Percentiles rank a stretch among this genome's conserved stretches.
Evolutionary conservation across 2,113 vertebrate genomes (phyloP).

Genomic region (Peromyscus californicus): DNA sequence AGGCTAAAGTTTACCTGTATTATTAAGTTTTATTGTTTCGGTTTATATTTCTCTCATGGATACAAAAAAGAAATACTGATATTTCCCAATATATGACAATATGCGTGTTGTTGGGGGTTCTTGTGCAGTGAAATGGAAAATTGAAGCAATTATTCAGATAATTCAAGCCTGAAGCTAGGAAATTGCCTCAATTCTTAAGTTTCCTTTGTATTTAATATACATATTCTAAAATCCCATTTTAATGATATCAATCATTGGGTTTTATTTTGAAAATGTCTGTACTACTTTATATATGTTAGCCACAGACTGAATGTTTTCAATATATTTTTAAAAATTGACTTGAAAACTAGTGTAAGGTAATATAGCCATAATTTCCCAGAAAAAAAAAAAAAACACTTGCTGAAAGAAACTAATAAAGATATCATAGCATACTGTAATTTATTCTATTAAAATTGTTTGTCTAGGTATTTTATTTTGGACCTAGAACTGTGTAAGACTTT

Average conservation of each 20-base stretch:
- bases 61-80: constrained; percentile 49
- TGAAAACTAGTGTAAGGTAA: background rate
- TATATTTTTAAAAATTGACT: background rate
- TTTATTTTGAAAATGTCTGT: background rate
- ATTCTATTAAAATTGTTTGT: background rate
- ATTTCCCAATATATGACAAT: constrained; percentile 10
- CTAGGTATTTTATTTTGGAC: background rate
- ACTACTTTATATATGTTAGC: background rate
- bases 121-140: constrained; percentile 68
- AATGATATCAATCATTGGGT: constrained; percentile 20
- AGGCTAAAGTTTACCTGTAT: background rate
- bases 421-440: background rate
- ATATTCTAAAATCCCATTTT: constrained; percentile 28
- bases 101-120: constrained; percentile 8
- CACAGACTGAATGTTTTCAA: background rate
- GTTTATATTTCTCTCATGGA: background rate
- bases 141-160: constrained; percentile 75
- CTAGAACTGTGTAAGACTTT: background rate
- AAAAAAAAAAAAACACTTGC: background rate
- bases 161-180: constrained; percentile 63
- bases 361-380: background rate
- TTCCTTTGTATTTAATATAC: background rate
- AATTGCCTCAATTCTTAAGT: constrained; percentile 63
- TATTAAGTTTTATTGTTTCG: constrained; percentile 28
- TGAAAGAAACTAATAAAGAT: constrained; percentile 21